Conservation (phyloP, 2,797 vertebrate species). For the Capromys pilorides region DNA sequence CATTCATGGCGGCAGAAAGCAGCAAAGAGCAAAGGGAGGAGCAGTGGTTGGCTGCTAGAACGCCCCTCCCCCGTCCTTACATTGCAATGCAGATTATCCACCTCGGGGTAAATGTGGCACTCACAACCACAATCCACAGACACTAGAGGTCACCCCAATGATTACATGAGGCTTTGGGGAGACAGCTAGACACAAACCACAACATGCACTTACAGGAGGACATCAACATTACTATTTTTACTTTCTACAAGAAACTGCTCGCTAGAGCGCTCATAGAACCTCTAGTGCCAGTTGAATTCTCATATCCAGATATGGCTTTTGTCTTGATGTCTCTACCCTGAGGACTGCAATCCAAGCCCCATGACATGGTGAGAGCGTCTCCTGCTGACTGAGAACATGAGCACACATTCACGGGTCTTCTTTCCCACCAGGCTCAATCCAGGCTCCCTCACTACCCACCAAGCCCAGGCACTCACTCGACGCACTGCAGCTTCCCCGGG, state of each 20-base stretch:
- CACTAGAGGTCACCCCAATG: no score
- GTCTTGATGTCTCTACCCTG: conserved; percentile 53
- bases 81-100: no score
- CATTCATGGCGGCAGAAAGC: no score
- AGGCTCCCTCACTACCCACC: conserved; percentile 11
- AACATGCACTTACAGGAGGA: background rate
- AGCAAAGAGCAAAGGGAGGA: no score
- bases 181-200: no score
- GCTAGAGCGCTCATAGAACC: background rate
- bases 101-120: no score
- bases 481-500: conserved; percentile 70
- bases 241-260: background rate
- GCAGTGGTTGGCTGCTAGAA: no score
- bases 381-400: conserved; percentile 73
- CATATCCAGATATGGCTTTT: conserved; percentile 48
- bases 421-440: conserved; percentile 74
- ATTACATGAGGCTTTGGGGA: no score
- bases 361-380: conserved; percentile 64
- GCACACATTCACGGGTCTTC: conserved; percentile 75
- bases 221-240: background rate
- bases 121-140: no score
- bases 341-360: conserved; percentile 67
- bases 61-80: no score
- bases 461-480: conserved; percentile 64
- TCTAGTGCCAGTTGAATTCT: background rate